These are phyloP conservation scores for Lophura nycthemera DNA, from an alignment of 2,113 vertebrate genomes.

Conservation along the genomic window DNA sequence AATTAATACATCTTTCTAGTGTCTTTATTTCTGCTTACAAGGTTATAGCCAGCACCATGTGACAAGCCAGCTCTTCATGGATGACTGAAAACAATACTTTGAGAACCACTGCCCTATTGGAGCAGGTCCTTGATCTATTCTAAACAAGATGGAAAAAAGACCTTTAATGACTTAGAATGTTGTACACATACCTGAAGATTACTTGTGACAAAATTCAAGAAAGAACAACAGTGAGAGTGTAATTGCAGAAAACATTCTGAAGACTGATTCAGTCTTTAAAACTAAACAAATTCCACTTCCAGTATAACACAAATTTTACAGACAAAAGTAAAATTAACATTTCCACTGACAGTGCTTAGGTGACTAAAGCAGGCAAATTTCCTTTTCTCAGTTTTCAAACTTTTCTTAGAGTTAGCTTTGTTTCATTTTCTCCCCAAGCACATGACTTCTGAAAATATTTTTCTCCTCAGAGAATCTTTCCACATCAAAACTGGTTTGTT, in stretches of 20 bases:
- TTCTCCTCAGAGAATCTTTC: neutral
- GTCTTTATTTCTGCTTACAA: slow-evolving; percentile 55
- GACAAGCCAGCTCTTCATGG: slow-evolving; percentile 42
- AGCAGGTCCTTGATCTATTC: slow-evolving; percentile 30
- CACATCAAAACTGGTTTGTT: neutral
- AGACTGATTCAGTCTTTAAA: slow-evolving; percentile 15
- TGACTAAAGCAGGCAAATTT: neutral
- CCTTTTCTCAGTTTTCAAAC: slow-evolving; percentile 6
- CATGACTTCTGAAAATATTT: neutral
- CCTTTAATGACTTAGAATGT: slow-evolving; percentile 38
- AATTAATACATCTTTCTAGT: slow-evolving; percentile 40
- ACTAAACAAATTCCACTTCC: slow-evolving; percentile 22
- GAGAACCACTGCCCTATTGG: slow-evolving; percentile 29
- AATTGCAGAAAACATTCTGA: slow-evolving; percentile 21
- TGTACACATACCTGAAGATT: slow-evolving; percentile 24
- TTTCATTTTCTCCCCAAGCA: slow-evolving; percentile 14
- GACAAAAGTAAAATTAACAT: neutral
- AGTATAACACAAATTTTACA: slow-evolving; percentile 27
- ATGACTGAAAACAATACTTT: slow-evolving; percentile 46
- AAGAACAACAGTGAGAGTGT: neutral
- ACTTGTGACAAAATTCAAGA: slow-evolving; percentile 22
- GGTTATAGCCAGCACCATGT: slow-evolving; percentile 10
- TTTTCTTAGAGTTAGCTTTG: slow-evolving; percentile 11
- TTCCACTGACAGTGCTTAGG: neutral
- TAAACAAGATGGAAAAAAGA: slow-evolving; percentile 18